A percentile compares a stretch with the other conserved stretches of the same genome.
phyloP scores from a whole-genome alignment of 2,113 vertebrate species.

The Empidonax alnorum region DNA sequence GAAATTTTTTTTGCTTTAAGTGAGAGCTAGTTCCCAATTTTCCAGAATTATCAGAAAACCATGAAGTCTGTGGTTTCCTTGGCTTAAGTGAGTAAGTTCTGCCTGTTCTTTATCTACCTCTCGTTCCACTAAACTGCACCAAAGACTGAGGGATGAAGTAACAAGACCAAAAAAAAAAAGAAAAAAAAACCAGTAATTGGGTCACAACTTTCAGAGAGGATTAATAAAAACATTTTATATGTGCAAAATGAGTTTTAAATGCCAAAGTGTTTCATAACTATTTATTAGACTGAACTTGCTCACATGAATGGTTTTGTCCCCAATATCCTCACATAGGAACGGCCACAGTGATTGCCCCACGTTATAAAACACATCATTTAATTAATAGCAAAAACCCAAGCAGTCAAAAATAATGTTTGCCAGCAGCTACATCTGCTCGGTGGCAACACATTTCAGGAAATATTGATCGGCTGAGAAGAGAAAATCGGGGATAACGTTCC shows the following conservation, averaged over 20 bases:
- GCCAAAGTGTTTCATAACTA: neutral
- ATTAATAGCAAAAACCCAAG: neutral
- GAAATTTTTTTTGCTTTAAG: neutral
- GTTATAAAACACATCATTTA: neutral
- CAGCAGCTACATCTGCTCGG: neutral
- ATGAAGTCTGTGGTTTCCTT: neutral
- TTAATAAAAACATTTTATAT: neutral
- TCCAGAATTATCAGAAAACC: neutral
- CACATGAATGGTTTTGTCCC: neutral
- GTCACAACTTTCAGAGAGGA: constrained; percentile 10
- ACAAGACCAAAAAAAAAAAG: neutral
- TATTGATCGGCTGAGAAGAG: neutral
- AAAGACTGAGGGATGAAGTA: neutral
- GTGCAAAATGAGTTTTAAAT: constrained; percentile 11
- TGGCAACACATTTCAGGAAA: neutral
- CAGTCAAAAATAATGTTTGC: neutral
- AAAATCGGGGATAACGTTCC: rapidly evolving
- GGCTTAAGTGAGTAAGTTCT: neutral
- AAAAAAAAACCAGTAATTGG: neutral
- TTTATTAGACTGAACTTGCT: neutral
- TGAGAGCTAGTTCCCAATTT: neutral
- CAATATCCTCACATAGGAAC: neutral
- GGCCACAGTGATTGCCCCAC: neutral
- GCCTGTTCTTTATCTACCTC: rapidly evolving
- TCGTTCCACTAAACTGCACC: neutral